phyloP scores from a whole-genome alignment of 2,113 vertebrate genomes.

The Gymnogyps californianus region DNA sequence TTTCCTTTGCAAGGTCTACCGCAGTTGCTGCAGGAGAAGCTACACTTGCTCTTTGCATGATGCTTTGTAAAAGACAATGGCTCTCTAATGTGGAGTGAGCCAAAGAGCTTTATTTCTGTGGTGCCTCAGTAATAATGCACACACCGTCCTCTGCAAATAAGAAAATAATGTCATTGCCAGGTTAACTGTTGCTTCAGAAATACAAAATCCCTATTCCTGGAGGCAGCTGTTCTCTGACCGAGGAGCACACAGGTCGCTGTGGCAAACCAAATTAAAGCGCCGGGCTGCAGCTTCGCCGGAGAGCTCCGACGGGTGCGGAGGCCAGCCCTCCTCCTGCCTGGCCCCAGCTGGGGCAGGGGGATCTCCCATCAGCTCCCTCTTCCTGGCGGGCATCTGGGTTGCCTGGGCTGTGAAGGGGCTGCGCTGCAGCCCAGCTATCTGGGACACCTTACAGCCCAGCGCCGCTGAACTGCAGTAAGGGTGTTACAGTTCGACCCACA shows the following conservation, averaged over 20 bases:
- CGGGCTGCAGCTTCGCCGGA: neutral
- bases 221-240: neutral
- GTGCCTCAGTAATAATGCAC: neutral
- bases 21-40: neutral
- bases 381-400: neutral
- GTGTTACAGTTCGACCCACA: neutral
- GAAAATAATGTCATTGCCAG: conserved; percentile 15
- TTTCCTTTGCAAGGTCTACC: conserved; percentile 6
- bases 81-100: neutral
- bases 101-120: neutral
- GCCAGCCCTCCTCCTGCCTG: neutral
- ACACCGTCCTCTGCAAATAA: neutral
- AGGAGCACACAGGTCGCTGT: neutral
- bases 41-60: conserved; percentile 4
- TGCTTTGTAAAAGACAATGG: conserved; percentile 5
- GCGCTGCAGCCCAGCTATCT: neutral
- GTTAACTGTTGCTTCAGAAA: conserved; percentile 18
- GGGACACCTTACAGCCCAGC: neutral
- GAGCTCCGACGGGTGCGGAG: rapidly evolving
- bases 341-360: neutral
- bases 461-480: neutral
- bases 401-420: neutral
- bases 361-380: neutral
- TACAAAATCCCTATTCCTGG: neutral
- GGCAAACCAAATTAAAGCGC: neutral